Evolutionary conservation across 2,888 invertebrate genomes (phyloP), one percentile per base, ranked within the genome.

Genomic region (Eucera pruinosa): DNA sequence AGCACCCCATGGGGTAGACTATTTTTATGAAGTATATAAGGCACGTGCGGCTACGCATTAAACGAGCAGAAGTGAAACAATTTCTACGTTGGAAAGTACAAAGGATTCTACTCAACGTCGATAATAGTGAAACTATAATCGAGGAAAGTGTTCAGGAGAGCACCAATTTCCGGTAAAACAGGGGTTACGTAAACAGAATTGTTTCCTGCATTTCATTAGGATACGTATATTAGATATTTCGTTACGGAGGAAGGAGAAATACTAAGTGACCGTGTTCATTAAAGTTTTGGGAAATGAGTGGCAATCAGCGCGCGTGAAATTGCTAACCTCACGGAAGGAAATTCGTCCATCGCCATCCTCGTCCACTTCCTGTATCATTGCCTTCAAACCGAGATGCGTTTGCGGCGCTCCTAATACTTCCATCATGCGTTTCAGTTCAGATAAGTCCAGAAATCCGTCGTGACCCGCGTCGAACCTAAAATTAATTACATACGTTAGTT

Each of bases 381-480:
- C 96, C 92, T 99, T 99, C 30, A 99, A 94, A 0, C 97, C 97
- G 65, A 99, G 94, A 93, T 99, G 98, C 0, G 99, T 99, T 93
- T 99, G 99, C 15, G 99, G 98, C 1, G 97, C 98, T 11, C 97
- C 98, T 68, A 99, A 93, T 77, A 97, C 96, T 93, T 99, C 99
- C 98, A 98, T 98, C 98, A 98, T 98, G 30, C 96, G 94, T 92
- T 99, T 99, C 82, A 99, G 93, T 93, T 99, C 98, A 30, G 95
- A 95, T 81, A 99, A 93, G 92, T 98, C 97, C 85, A 99, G 94
- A 91, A 95, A 98, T 47, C 97, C 97, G 92, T 99, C 98, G 81
- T 94, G 95, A 48, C 97, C 97, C 78, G 96, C 96, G 91, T 98
- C 98, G 92, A 97, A 98, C 93, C 98, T 98, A 94, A 2, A 45